A percentile compares a stretch with the other conserved stretches of the same genome.
These are phyloP conservation scores for Ficedula albicollis DNA, from an alignment of 2,797 vertebrate genomes.

Conservation along the genomic window DNA sequence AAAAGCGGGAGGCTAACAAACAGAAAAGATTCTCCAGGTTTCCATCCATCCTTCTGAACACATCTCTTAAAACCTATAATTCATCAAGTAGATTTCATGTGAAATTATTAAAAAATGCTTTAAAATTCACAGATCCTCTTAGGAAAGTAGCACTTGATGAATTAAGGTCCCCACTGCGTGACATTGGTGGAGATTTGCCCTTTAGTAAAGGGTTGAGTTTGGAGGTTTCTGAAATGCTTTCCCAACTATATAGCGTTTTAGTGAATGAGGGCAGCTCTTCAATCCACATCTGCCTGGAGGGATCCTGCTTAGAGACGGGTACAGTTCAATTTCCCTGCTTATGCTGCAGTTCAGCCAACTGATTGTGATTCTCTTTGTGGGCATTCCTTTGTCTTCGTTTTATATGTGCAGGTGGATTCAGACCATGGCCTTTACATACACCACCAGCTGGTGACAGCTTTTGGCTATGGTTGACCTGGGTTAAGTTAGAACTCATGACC, in stretches of 20 bases:
- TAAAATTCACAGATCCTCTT: neutral
- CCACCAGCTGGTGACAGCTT: neutral
- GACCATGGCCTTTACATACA: neutral
- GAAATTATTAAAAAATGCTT: neutral
- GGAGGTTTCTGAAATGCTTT: neutral
- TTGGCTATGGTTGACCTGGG: neutral
- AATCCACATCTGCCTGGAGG: neutral
- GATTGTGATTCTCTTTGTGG: neutral
- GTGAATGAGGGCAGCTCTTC: neutral
- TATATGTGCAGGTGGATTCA: conserved; percentile 22
- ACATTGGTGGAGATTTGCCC: neutral
- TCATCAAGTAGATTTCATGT: neutral
- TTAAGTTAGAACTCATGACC: neutral
- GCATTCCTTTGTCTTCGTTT: neutral
- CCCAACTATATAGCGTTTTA: neutral
- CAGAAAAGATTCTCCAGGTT: neutral
- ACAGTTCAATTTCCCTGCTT: neutral
- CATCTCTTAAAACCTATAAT: neutral
- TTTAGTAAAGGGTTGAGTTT: neutral
- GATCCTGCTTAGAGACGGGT: neutral
- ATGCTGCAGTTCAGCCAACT: neutral
- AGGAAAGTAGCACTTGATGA: neutral
- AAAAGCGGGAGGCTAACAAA: neutral
- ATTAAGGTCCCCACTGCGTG: neutral
- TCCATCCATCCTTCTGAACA: neutral